Conservation (phyloP, 1,140 invertebrate species). For the Homarus americanus region DNA sequence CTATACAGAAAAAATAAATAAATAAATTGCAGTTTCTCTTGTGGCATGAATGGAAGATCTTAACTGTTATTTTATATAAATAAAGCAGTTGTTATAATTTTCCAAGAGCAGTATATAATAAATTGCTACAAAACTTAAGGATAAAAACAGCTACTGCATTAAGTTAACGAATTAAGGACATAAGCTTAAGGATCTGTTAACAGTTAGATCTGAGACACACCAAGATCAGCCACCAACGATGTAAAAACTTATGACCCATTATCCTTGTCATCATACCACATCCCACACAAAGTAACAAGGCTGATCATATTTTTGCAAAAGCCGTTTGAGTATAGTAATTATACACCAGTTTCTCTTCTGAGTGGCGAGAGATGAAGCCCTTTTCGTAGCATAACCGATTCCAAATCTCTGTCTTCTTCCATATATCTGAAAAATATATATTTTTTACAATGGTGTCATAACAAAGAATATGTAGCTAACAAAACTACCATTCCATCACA, state of each 20-base stretch:
- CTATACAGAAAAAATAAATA: too few relatives aligned
- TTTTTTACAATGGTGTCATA: too few relatives aligned
- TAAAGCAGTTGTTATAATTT: not conserved
- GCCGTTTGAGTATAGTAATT: constrained; percentile 14
- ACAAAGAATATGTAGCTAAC: too few relatives aligned
- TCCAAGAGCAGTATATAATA: not conserved
- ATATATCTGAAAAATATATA: constrained; percentile 81
- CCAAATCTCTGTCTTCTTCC: constrained; percentile 85
- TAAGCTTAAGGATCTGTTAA: not conserved
- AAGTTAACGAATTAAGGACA: not conserved
- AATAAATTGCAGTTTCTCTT: too few relatives aligned
- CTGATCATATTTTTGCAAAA: not conserved
- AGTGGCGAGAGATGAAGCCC: constrained; percentile 82
- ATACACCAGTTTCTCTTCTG: constrained; percentile 78
- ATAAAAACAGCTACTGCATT: not conserved
- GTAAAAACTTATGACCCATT: not conserved
- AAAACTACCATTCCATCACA: too few relatives aligned
- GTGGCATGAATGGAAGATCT: too few relatives aligned
- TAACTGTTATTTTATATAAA: too few relatives aligned
- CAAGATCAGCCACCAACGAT: not conserved
- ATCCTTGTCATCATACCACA: not conserved
- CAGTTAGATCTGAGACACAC: not conserved
- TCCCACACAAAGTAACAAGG: not conserved
- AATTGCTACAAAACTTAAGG: too few relatives aligned
- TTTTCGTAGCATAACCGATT: constrained; percentile 85